Percentiles rank a stretch among this genome's conserved stretches.
phyloP scores from a whole-genome alignment of 1,140 invertebrate species.

The Pogonus chalceus region DNA sequence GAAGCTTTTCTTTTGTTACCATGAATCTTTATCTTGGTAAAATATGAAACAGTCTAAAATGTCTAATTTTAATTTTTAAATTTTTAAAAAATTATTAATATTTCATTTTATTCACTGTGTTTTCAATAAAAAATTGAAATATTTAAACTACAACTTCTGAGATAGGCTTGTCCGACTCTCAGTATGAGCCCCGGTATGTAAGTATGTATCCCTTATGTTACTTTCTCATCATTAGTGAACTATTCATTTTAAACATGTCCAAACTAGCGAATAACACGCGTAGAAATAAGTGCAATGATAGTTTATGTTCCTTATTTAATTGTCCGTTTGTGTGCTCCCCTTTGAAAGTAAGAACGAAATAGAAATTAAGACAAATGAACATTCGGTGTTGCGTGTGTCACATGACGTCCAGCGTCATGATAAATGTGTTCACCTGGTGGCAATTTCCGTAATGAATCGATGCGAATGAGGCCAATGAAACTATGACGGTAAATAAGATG shows the following conservation, averaged over 20 bases:
- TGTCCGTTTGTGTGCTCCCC: neutral
- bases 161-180: too few species aligned
- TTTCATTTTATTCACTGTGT: too few species aligned
- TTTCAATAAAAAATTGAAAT: too few species aligned
- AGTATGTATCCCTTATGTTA: neutral
- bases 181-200: neutral
- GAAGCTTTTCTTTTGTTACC: too few species aligned
- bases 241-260: neutral
- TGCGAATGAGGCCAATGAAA: neutral
- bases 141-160: too few species aligned
- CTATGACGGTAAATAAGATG: neutral
- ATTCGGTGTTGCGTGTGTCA: neutral
- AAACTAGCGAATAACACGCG: neutral
- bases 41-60: too few species aligned
- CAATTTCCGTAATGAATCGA: conserved; percentile 4
- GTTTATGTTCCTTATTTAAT: conserved; percentile 6
- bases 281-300: neutral
- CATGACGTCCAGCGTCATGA: neutral
- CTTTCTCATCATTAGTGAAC: neutral
- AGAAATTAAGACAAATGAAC: conserved; percentile 5
- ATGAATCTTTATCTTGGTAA: too few species aligned
- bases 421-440: conserved; percentile 2
- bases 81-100: too few species aligned
- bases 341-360: neutral
- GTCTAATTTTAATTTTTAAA: too few species aligned